A percentile compares a stretch with the other conserved stretches of the same genome.
Conservation (phyloP, 2,113 vertebrate genomes). For the Gavia stellata region DNA sequence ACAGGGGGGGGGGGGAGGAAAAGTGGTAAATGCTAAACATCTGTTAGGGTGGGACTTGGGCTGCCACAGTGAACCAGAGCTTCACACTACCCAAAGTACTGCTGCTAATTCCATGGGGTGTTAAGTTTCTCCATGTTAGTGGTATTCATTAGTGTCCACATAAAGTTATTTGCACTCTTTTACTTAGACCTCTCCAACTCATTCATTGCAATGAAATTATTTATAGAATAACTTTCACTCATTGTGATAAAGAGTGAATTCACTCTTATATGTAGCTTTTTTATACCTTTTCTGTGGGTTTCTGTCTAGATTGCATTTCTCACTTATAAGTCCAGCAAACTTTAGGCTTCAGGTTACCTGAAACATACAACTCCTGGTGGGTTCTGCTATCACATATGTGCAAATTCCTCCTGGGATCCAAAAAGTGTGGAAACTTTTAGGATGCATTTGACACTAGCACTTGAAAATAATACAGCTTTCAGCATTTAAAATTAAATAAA, state of each 20-base stretch:
- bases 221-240: neutral
- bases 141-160: neutral
- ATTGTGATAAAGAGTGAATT: neutral
- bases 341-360: neutral
- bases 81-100: neutral
- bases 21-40: neutral
- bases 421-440: neutral
- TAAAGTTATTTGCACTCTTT: neutral
- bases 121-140: neutral
- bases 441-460: neutral
- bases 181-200: neutral
- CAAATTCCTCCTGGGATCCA: neutral
- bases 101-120: neutral
- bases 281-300: neutral
- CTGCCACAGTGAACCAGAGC: neutral
- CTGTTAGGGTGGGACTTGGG: neutral
- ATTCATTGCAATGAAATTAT: neutral
- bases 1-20: no score
- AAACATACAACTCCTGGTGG: neutral
- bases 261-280: neutral
- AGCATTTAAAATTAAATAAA: neutral
- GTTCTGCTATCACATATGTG: neutral
- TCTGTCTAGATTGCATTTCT: neutral
- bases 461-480: neutral
- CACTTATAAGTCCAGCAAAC: neutral